Base-by-base conservation (phyloP, 2,888 invertebrate species). In the Agonopterix alstromeriana region DNA sequence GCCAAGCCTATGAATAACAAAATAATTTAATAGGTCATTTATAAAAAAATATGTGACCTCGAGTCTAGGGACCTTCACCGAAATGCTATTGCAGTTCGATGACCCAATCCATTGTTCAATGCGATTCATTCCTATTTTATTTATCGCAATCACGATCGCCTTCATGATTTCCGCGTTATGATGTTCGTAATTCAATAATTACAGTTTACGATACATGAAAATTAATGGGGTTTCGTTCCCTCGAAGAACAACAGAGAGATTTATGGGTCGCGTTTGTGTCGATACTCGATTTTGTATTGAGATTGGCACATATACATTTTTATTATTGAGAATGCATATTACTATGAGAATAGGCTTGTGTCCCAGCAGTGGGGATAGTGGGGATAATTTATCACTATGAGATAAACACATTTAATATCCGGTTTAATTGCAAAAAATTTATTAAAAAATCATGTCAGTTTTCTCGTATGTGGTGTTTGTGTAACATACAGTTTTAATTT, bases 101-200 rank as follows among this genome's bases (percentile, higher is more conserved):
- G 74, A 85, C 84, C 86, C 71, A 3, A 9, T 38, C 38, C 74
- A 82, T 86, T 85, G 85, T 85, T 83, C 70, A 64, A 66, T 60
- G 70, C 75, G 76, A 73, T 79, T 77, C 75, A 78, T 76, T 81
- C 75, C 77, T 66, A 82, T 82, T 84, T 82, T 77, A 73, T 70
- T 83, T 77, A 74, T 70, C 67, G 55, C 61, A 72, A 73, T 68
- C 78, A 78, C 77, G 77, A 82, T 69, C 67, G 65, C 62, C 65
- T 70, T 66, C 81, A 80, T 76, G 76, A 82, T 82, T 87, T 86
- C 86, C 86, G 87, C 80, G 61, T 86, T 77, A 77, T 78, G 82
- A 72, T 65, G 66, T 66, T 69, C 67, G 69, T 74, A 76, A 80
- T 76, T 79, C 70, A 73, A 75, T 73, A 79, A 79, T 81, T 78